These are phyloP conservation scores for Chymomyza fuscimana DNA, from an alignment of 2,888 invertebrate species.

Conservation along the genomic window DNA sequence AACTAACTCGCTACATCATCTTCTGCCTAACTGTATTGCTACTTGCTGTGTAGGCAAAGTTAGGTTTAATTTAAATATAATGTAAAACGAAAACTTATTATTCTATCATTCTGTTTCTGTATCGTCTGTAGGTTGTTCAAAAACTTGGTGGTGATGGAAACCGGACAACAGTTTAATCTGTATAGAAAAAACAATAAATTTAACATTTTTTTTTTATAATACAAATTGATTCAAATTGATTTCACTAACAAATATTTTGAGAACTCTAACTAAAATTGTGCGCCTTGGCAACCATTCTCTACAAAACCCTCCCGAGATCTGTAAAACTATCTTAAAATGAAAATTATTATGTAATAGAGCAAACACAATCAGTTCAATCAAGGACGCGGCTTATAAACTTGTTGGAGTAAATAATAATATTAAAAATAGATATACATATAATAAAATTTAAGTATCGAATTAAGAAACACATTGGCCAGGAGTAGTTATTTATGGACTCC, in stretches of 20 bases:
- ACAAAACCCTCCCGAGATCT: no score
- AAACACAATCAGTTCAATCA: no score
- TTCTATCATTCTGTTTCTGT: conserved; percentile 21
- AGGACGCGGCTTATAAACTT: no score
- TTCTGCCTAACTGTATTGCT: no score
- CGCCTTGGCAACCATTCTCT: no score
- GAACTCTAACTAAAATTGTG: no score
- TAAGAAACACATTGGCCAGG: neutral
- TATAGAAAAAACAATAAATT: conserved; percentile 40
- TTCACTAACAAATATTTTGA: no score
- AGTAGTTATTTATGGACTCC: neutral
- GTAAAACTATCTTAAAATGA: no score
- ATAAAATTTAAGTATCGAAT: neutral
- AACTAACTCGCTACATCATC: neutral
- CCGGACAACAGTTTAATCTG: conserved; percentile 87
- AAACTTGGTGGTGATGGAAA: conserved; percentile 90
- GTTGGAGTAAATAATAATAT: no score
- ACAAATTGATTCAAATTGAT: conserved; percentile 48
- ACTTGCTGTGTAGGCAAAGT: neutral
- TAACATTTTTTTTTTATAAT: conserved; percentile 59
- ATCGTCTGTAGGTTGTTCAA: conserved; percentile 85
- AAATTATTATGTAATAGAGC: no score
- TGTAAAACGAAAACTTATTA: neutral
- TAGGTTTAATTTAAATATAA: neutral
- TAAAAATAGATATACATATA: no score